Conservation (phyloP, 1,140 invertebrate species). For the Octopus bimaculoides region DNA sequence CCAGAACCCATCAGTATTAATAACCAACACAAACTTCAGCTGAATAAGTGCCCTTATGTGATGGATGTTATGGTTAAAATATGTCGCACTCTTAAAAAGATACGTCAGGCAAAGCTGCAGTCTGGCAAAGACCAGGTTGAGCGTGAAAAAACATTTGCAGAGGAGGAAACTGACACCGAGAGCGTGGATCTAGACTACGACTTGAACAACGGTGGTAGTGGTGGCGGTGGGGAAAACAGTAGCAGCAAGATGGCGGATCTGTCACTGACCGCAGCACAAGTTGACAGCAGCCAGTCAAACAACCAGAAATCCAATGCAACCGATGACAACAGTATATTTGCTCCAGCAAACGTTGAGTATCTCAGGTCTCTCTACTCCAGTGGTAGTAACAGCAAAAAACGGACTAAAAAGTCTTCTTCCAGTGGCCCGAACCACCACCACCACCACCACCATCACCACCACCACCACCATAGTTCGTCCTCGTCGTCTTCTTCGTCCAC, state of each 20-base stretch:
- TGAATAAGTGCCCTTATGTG: constrained; percentile 4
- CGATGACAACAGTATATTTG: background rate
- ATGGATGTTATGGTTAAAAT: constrained; percentile 1
- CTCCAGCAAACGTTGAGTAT: background rate
- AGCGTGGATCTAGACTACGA: constrained; percentile 4
- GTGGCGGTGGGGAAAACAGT: background rate
- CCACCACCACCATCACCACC: background rate
- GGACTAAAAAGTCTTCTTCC: background rate
- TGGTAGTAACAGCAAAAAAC: background rate
- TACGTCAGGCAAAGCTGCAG: background rate
- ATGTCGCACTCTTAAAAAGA: background rate
- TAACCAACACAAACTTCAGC: background rate
- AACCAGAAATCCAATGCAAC: background rate
- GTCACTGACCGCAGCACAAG: background rate
- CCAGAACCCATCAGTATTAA: background rate
- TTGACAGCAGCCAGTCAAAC: no score
- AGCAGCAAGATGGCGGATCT: background rate
- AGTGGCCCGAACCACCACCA: background rate
- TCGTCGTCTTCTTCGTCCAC: background rate
- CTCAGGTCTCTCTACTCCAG: background rate
- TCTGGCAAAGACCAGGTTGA: background rate
- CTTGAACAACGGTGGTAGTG: background rate
- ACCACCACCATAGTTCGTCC: background rate
- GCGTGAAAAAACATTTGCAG: background rate
- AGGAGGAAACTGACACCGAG: background rate